Evolutionary conservation across 2,888 invertebrate genomes (phyloP).

Genomic region (Yponomeuta sedellus): DNA sequence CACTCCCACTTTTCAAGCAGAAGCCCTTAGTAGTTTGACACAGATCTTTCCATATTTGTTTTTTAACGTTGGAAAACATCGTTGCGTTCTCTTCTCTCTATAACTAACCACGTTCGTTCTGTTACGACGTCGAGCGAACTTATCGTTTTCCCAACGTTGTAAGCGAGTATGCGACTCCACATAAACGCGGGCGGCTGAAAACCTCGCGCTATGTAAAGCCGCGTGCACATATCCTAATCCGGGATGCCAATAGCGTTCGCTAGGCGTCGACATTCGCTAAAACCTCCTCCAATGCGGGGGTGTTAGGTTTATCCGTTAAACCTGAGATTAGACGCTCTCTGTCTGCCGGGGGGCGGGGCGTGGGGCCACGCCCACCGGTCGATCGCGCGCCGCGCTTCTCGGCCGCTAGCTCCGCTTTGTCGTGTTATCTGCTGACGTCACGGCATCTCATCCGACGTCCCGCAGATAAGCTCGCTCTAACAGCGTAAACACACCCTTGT

Average conservation of each 20-base stretch:
- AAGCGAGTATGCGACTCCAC: too few species aligned
- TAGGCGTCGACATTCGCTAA: conserved; percentile 61
- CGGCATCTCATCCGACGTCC: conserved; percentile 65
- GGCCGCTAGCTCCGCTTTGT: conserved; percentile 40
- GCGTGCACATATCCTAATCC: conserved; percentile 60
- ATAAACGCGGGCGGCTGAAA: conserved; percentile 17
- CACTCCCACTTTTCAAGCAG: too few species aligned
- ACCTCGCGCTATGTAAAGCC: conserved; percentile 16
- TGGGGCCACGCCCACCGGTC: conserved; percentile 28
- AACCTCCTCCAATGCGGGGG: conserved; percentile 64
- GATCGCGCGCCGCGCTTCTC: conserved; percentile 26
- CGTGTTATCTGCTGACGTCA: conserved; percentile 53
- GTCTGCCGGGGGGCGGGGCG: conserved; percentile 64
- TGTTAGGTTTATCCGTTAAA: conserved; percentile 72
- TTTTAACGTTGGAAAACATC: too few species aligned
- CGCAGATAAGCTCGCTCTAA: conserved; percentile 50
- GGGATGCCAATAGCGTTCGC: conserved; percentile 63
- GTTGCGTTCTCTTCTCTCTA: too few species aligned
- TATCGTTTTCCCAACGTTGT: too few species aligned
- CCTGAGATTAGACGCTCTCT: conserved; percentile 68
- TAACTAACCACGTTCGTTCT: too few species aligned
- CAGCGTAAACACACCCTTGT: conserved; percentile 40
- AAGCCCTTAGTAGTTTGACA: too few species aligned
- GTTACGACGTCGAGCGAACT: too few species aligned
- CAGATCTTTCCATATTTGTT: too few species aligned